phyloP scores from a whole-genome alignment of 2,888 invertebrate species.

The Trachelus stipa region DNA sequence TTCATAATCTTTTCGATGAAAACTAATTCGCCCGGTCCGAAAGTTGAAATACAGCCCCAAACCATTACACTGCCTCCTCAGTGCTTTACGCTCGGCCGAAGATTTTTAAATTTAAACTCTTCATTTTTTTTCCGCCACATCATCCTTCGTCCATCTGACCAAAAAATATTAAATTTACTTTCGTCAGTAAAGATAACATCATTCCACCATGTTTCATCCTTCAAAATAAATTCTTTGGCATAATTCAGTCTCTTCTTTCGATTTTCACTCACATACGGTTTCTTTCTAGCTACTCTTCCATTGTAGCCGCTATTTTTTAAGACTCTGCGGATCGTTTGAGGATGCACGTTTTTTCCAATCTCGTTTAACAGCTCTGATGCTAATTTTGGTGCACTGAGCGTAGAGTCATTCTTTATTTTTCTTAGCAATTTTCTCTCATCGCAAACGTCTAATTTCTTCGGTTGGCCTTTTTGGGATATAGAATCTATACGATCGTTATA shows the following conservation, averaged over 20 bases:
- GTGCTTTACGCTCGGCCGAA: slow-evolving; percentile 13
- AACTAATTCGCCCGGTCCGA: slow-evolving; percentile 8
- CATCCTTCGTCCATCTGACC: slow-evolving; percentile 58
- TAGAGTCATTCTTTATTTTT: background rate
- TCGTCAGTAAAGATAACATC: slow-evolving; percentile 18
- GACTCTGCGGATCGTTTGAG: slow-evolving; percentile 8
- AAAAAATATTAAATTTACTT: slow-evolving; percentile 68
- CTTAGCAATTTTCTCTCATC: background rate
- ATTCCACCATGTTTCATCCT: slow-evolving; percentile 17
- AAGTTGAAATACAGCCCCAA: slow-evolving; percentile 13
- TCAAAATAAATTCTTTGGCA: slow-evolving; percentile 17
- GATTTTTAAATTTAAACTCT: slow-evolving; percentile 53
- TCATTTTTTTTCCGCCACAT: slow-evolving; percentile 57
- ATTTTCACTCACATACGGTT: slow-evolving; percentile 9
- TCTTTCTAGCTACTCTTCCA: slow-evolving; percentile 16
- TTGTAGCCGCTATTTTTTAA: slow-evolving; percentile 15
- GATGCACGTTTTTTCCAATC: slow-evolving; percentile 11
- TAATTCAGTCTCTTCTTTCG: slow-evolving; percentile 16
- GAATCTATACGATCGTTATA: no score
- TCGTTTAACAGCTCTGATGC: background rate
- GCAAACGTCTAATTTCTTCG: background rate
- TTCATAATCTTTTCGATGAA: slow-evolving; percentile 17
- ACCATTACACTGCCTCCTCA: slow-evolving; percentile 17
- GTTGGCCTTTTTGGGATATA: background rate
- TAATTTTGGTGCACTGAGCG: background rate